Evolutionary conservation across 2,888 invertebrate species (phyloP).

Genomic region (Lochmaea capreae): DNA sequence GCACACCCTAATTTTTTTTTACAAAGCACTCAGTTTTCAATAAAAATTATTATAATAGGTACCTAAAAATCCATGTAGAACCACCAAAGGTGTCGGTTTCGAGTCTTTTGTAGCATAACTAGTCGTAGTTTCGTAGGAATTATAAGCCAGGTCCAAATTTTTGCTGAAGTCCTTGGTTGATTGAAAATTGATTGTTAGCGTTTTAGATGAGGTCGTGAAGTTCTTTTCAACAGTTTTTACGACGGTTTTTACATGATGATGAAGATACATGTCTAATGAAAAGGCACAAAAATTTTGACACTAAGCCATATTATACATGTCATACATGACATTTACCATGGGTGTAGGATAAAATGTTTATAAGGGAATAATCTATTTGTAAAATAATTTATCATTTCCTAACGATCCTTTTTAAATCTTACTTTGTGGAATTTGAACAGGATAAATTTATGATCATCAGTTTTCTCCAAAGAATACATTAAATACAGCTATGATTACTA

Average conservation of each 20-base stretch:
- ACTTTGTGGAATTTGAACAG: neutral
- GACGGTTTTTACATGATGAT: constrained; percentile 37
- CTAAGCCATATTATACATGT: neutral
- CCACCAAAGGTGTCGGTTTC: constrained; percentile 75
- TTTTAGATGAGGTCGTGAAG: constrained; percentile 16
- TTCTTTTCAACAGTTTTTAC: constrained; percentile 30
- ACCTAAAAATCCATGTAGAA: constrained; percentile 85
- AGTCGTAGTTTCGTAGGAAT: constrained; percentile 72
- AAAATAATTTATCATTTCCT: too few species aligned
- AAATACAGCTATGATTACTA: neutral
- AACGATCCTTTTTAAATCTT: neutral
- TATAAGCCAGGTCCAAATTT: constrained; percentile 69
- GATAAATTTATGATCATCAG: neutral
- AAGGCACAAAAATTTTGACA: constrained; percentile 45
- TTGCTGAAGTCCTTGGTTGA: constrained; percentile 25
- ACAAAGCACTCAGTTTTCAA: neutral
- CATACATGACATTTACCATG: neutral
- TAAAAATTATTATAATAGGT: neutral
- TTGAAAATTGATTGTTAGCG: neutral
- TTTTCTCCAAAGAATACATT: too few species aligned
- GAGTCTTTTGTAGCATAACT: constrained; percentile 53
- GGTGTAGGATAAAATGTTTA: too few species aligned
- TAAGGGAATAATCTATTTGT: too few species aligned
- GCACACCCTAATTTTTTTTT: too few species aligned
- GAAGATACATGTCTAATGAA: constrained; percentile 39